A percentile compares a stretch with the other conserved stretches of the same genome.
phyloP scores from a whole-genome alignment of 2,888 invertebrate genomes.

The Dexiosoma caninum region DNA sequence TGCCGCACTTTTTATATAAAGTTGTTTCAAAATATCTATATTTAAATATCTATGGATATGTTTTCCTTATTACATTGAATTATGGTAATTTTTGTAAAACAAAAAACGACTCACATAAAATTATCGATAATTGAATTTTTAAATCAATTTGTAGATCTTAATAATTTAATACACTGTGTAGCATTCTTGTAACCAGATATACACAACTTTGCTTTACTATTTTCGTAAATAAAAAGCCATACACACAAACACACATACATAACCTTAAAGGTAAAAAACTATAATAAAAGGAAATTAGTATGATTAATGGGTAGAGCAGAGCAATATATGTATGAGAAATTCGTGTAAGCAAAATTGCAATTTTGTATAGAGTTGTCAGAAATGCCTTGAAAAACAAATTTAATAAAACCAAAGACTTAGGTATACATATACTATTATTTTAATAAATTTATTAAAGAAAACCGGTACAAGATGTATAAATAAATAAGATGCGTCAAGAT shows the following conservation, averaged over 20 bases:
- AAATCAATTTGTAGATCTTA: conserved; percentile 53
- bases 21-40: conserved; percentile 43
- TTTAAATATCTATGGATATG: conserved; percentile 44
- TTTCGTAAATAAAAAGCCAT: too few species aligned
- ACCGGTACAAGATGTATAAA: too few species aligned
- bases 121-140: conserved; percentile 55
- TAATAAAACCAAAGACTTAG: conserved; percentile 28
- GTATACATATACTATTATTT: background rate
- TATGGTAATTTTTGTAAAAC: conserved; percentile 27
- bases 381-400: background rate
- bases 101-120: conserved; percentile 25
- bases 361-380: background rate
- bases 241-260: too few species aligned
- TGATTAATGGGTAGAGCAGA: conserved; percentile 39
- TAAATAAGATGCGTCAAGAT: too few species aligned
- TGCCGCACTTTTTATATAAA: background rate
- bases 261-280: conserved; percentile 23
- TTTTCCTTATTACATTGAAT: conserved; percentile 54
- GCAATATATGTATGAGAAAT: background rate
- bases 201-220: background rate
- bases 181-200: conserved; percentile 9
- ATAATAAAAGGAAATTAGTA: conserved; percentile 47
- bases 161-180: conserved; percentile 49
- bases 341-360: background rate
- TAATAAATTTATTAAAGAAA: background rate